Evolutionary conservation across 2,888 invertebrate genomes (phyloP).

Genomic region (Pollenia angustigena): DNA sequence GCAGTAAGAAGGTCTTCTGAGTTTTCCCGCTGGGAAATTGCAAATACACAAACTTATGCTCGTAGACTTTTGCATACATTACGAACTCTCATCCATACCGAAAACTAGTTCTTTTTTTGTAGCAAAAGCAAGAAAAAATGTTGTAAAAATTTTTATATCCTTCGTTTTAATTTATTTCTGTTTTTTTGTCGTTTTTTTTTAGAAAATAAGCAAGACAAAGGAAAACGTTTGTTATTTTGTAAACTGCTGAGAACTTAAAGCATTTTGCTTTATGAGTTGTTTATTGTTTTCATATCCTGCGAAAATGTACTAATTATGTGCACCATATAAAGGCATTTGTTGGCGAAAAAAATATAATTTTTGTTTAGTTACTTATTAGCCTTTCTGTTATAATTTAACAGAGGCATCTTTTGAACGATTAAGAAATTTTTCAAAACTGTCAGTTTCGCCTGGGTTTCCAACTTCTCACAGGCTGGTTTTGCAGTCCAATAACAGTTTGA

Average conservation of each 20-base stretch:
- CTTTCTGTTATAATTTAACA: no score
- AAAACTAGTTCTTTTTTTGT: not conserved
- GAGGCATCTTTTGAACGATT: no score
- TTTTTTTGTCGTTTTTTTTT: not conserved
- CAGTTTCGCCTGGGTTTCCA: no score
- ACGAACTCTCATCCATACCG: no score
- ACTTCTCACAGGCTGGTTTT: no score
- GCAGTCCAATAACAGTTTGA: no score
- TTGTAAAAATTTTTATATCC: conserved; percentile 10
- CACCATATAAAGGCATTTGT: not conserved
- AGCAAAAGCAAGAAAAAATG: not conserved
- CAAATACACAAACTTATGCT: no score
- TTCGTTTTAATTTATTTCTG: not conserved
- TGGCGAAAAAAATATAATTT: not conserved
- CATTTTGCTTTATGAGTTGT: not conserved
- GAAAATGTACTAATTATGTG: not conserved
- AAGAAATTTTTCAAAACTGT: no score
- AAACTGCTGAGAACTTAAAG: not conserved
- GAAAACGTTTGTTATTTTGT: not conserved
- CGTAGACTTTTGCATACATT: no score
- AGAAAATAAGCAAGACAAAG: not conserved
- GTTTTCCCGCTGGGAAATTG: no score
- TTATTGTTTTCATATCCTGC: not conserved
- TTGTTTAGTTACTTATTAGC: not conserved
- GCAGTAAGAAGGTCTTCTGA: no score